Evolutionary conservation across 2,113 vertebrate species (phyloP), one percentile per base, ranked within the genome.

Genomic region (Rhizomys pruinosus): DNA sequence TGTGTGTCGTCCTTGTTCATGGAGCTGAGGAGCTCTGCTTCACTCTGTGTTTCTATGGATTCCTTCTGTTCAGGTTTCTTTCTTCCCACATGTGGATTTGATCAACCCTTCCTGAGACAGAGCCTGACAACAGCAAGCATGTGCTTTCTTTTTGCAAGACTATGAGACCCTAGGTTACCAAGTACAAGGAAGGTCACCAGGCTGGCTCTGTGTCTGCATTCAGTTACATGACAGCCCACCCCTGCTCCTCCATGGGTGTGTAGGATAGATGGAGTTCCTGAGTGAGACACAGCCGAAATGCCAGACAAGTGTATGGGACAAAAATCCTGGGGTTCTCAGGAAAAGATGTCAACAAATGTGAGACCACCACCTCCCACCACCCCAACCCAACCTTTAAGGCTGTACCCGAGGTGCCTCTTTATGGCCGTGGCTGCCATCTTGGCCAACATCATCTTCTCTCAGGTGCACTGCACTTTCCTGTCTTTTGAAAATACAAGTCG

Each of bases 401-500:
- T 5, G 25, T 34, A 23, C 7, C 7, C 5, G 0, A 3, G 1
- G 23, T 7, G 16, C 32, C 23, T 79, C 37, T 20, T 42, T 10
- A 7, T 2, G 12, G 55, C 23, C 19, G 2, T 0, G 0, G 66
- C 42, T 3, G 0, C 32, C 8, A 3, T 52, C 63, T 44, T 19
- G 2, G 37, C 34, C 59, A 84, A 78, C 4, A 32, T 4, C 61
- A 5, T 20, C 7, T 89, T n/a, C 20, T 89, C 64, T 29, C 20
- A 27, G 1, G 1, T 3, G 5, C 25, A 22, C 1, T 12, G 5
- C 3, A 27, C 73, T 42, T 88, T 71, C 78, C 20, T 10, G 59
- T 7, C 55, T 47, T 84, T 42, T 0, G 55, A 88, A 73, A 91
- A 27, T 15, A 57, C 27, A 37, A 42, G 34, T 55, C 63, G 59